phyloP scores from a whole-genome alignment of 2,113 vertebrate genomes.

The Lepus europaeus region DNA sequence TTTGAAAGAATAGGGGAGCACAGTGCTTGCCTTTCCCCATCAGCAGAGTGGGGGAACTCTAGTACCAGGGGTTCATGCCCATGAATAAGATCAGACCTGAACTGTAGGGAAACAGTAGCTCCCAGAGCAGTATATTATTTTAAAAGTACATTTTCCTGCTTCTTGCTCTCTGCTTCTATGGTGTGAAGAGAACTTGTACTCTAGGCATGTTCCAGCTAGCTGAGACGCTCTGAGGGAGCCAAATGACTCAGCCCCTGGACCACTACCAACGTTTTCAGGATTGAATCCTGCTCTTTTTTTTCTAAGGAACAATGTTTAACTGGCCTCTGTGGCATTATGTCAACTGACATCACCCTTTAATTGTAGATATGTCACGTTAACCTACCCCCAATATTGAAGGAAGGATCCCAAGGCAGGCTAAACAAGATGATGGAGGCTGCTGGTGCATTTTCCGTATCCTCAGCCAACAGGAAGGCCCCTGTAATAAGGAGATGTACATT shows the following conservation, averaged over 20 bases:
- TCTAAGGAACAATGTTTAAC: constrained; percentile 86
- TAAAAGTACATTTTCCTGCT: constrained; percentile 79
- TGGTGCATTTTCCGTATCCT: background rate
- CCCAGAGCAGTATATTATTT: constrained; percentile 80
- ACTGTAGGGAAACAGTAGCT: constrained; percentile 68
- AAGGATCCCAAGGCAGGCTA: constrained; percentile 77
- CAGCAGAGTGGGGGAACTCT: background rate
- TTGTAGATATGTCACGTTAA: constrained; percentile 84
- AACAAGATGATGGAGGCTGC: background rate
- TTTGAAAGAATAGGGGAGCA: background rate
- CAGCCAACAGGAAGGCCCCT: constrained; percentile 33
- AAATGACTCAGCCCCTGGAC: constrained; percentile 88
- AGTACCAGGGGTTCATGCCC: background rate
- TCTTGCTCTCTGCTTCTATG: constrained; percentile 70
- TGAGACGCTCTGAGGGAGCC: constrained; percentile 84
- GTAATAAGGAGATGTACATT: constrained; percentile 1
- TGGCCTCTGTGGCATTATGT: constrained; percentile 85
- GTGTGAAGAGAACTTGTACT: constrained; percentile 61
- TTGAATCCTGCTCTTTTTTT: constrained; percentile 83
- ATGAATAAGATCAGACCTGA: background rate
- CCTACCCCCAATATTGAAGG: constrained; percentile 77
- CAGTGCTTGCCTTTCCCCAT: background rate
- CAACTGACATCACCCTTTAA: constrained; percentile 88
- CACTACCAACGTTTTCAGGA: constrained; percentile 85
- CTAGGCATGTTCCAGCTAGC: constrained; percentile 86